Evolutionary conservation across 2,888 invertebrate species (phyloP), one percentile per base, ranked within the genome.

Genomic region (Imbricaverruca yamaguchii): DNA sequence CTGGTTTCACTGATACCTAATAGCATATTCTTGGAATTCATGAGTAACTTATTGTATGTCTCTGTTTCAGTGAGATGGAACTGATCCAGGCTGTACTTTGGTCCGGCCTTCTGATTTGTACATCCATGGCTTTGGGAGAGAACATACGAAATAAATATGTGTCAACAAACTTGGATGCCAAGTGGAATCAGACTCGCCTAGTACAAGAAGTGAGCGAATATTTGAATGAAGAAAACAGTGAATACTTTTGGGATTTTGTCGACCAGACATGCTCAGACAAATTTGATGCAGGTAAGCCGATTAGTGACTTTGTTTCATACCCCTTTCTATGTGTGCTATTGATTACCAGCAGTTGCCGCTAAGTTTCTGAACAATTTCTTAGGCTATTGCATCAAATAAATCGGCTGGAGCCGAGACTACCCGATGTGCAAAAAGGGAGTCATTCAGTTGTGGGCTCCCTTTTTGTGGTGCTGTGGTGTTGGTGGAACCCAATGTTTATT

Each of bases 141-240:
- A 81, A 81, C 13, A 74, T 78, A 8, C 93, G 92, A 86, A 88
- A 91, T 21, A 95, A 94, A 88, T 93, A 94, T 81, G 94, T 96
- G 23, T 94, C 94, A 23, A 93, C 95, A 56, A 90, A 94, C 81
- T 91, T 98, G 65, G 94, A 97, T 88, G 95, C 98, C 2, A 97
- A 97, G 90, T 99, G 98, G 98, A 90, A 91, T 84, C 91, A 93
- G 81, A 97, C 98, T 25, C 97, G 98, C 13, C 89, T 98, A 81
- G 91, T 95, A 79, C 89, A 97, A 82, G 98, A 99, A 89, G 91
- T 95, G 61, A 94, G 96, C 63, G 97, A 94, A 87, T 94, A 94
- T 87, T 89, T 95, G 83, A 91, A 92, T 15, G 94, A 93, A 86
- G 95, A 95, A 87, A 93, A 92, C 88, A 87, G 91, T 0, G 92